Evolutionary conservation across 2,113 vertebrate genomes (phyloP).

Genomic region (Upupa epops): DNA sequence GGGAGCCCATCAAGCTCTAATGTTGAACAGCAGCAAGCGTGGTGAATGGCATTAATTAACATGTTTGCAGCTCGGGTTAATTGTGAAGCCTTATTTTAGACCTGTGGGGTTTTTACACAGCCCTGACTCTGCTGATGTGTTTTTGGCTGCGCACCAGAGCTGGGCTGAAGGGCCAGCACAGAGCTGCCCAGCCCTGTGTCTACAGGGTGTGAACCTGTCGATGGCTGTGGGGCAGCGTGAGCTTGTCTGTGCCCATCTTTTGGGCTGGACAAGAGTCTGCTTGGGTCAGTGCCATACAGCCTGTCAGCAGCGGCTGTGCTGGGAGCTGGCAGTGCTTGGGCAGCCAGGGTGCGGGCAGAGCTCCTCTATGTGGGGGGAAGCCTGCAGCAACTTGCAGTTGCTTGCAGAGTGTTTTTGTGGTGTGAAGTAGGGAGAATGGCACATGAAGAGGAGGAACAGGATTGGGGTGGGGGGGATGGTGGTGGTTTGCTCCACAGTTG

Average conservation of each 20-base stretch:
- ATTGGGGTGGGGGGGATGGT: background rate
- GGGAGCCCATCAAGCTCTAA: rapidly evolving
- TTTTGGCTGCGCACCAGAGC: rapidly evolving
- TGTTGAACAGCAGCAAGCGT: background rate
- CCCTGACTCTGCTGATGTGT: rapidly evolving
- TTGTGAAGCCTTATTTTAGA: background rate
- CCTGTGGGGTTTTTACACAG: background rate
- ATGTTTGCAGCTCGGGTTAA: background rate
- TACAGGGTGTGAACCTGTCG: rapidly evolving
- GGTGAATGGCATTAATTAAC: background rate
- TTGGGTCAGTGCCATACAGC: background rate
- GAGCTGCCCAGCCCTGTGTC: background rate
- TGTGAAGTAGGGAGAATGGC: background rate
- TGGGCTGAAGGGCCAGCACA: background rate
- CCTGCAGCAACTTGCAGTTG: background rate
- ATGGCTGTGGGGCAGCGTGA: background rate
- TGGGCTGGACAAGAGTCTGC: background rate
- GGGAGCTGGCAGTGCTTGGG: background rate
- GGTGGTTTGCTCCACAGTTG: background rate
- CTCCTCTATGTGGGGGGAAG: background rate
- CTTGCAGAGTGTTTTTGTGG: background rate
- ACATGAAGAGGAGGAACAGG: background rate
- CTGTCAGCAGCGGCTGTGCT: rapidly evolving
- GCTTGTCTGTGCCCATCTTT: background rate
- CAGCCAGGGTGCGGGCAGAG: rapidly evolving